Conservation (phyloP, 2,888 invertebrate genomes). For the Chirona hameri region DNA sequence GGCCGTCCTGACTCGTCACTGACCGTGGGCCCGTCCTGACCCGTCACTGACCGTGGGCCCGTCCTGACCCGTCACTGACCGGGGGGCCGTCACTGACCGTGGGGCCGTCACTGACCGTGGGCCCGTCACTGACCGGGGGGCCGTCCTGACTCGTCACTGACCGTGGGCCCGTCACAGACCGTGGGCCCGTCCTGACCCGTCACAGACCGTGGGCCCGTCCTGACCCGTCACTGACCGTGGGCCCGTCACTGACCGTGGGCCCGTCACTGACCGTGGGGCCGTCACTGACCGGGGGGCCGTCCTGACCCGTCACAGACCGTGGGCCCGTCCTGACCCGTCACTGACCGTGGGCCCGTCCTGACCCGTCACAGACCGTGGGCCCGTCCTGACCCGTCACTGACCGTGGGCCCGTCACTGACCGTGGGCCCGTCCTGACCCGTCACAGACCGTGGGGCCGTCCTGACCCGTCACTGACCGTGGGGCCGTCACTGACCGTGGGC, state of each 20-base stretch:
- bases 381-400: no score
- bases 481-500: no score
- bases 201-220: conserved; percentile 33
- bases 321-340: no score
- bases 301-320: conserved; percentile 32
- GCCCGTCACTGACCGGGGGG: not conserved
- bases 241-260: no score
- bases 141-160: not conserved
- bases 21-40: no score
- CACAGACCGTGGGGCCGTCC: not conserved
- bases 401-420: not conserved
- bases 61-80: not conserved
- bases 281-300: not conserved
- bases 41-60: not conserved
- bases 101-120: not conserved
- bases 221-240: no score
- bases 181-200: not conserved
- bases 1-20: no score
- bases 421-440: no score
- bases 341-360: not conserved
- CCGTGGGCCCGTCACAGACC: no score
- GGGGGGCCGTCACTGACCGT: no score
- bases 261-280: no score
- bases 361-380: conserved; percentile 34
- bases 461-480: not conserved